These are phyloP conservation scores for Drosophila infuscata DNA, from an alignment of 2,888 invertebrate genomes.

Conservation along the genomic window DNA sequence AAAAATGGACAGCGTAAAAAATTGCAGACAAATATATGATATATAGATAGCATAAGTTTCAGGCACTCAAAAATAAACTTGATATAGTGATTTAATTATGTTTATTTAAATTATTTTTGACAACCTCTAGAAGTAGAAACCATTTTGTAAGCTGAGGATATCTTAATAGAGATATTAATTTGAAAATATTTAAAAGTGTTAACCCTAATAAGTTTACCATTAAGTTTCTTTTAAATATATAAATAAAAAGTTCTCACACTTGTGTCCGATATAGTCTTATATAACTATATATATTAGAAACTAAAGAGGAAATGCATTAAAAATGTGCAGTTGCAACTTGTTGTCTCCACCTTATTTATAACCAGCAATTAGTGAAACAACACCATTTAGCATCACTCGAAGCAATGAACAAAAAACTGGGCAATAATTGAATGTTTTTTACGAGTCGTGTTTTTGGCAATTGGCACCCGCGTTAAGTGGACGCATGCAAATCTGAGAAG, in stretches of 20 bases:
- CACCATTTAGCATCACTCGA: not conserved
- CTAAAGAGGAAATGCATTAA: not conserved
- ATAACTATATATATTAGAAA: not conserved
- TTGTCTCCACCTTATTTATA: not conserved
- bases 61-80: not conserved
- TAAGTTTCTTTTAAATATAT: not conserved
- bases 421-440: constrained; percentile 28
- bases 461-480: constrained; percentile 32
- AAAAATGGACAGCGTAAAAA: not conserved
- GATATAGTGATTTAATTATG: not conserved
- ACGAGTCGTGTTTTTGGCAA: constrained; percentile 18
- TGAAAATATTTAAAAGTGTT: not conserved
- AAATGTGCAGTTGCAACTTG: not conserved
- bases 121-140: not conserved
- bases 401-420: not conserved
- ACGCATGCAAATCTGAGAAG: constrained; percentile 36
- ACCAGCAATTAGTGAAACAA: not conserved
- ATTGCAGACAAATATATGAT: not conserved
- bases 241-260: not conserved
- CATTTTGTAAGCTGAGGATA: not conserved
- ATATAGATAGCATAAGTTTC: not conserved
- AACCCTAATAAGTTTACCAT: not conserved
- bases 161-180: too few species aligned
- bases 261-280: not conserved
- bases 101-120: not conserved